Conservation (phyloP, 2,888 invertebrate genomes). For the Anoplius nigerrimus region DNA sequence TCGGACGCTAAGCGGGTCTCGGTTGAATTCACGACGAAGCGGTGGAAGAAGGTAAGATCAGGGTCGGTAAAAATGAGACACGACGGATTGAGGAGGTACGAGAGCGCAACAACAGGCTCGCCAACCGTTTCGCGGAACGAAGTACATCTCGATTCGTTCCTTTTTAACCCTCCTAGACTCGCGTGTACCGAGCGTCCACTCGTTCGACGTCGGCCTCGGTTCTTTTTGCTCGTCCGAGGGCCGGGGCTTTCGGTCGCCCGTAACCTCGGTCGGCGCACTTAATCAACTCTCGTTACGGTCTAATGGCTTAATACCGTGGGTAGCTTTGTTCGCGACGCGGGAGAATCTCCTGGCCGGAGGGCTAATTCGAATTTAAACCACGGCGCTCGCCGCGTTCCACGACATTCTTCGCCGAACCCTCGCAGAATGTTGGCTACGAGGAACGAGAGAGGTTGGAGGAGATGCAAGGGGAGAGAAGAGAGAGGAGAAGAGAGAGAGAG, state of each 20-base stretch:
- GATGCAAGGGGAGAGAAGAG: too few species aligned
- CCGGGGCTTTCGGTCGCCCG: conserved; percentile 9
- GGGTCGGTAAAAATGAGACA: too few species aligned
- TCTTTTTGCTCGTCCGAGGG: not conserved
- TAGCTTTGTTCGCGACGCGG: conserved; percentile 59
- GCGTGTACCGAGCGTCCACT: not conserved
- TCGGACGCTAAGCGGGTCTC: too few species aligned
- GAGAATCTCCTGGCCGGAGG: conserved; percentile 46
- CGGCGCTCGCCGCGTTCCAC: conserved; percentile 29
- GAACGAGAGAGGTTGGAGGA: too few species aligned
- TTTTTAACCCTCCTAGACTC: conserved; percentile 30
- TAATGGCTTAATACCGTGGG: conserved; percentile 65
- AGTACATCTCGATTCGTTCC: too few species aligned
- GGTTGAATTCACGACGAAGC: too few species aligned
- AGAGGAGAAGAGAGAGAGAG: too few species aligned
- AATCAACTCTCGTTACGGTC: conserved; percentile 65
- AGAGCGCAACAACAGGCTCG: too few species aligned
- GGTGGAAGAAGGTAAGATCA: too few species aligned
- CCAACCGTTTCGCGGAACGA: too few species aligned
- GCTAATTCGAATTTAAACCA: conserved; percentile 66
- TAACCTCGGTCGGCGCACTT: conserved; percentile 48
- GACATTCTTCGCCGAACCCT: conserved; percentile 38
- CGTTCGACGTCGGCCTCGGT: not conserved
- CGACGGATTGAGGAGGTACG: too few species aligned
- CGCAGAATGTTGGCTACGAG: conserved; percentile 12